A percentile compares a stretch with the other conserved stretches of the same genome.
Evolutionary conservation across 2,888 invertebrate species (phyloP).

Genomic region (Hydriomena furcata): DNA sequence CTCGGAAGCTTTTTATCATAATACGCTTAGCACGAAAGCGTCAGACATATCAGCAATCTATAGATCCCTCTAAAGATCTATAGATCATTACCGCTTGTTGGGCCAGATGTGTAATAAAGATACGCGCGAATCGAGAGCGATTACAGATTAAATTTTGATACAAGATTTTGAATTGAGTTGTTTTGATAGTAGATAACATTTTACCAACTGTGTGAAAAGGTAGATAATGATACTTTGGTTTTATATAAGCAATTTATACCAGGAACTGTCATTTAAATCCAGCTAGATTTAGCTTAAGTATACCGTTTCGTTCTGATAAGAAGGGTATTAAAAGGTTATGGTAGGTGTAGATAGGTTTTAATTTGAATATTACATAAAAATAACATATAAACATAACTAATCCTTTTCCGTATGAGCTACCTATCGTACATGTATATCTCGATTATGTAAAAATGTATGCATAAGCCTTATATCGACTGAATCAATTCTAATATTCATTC

Average conservation of each 20-base stretch:
- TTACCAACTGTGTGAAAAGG: not conserved
- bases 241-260: too few species aligned
- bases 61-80: slow-evolving; percentile 30
- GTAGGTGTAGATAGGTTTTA: too few species aligned
- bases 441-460: too few species aligned
- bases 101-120: slow-evolving; percentile 43
- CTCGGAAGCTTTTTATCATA: not conserved
- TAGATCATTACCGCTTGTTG: slow-evolving; percentile 37
- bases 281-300: too few species aligned
- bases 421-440: too few species aligned
- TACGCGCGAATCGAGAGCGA: slow-evolving; percentile 31
- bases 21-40: slow-evolving; percentile 24
- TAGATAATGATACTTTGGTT: not conserved
- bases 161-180: slow-evolving; percentile 25
- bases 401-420: too few species aligned
- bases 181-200: slow-evolving; percentile 19
- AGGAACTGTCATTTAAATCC: too few species aligned
- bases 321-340: too few species aligned
- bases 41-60: slow-evolving; percentile 33
- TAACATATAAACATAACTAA: too few species aligned
- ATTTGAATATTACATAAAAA: too few species aligned
- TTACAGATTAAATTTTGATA: slow-evolving; percentile 23
- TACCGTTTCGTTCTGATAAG: too few species aligned
- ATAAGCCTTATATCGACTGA: too few species aligned
- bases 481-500: not conserved